These are phyloP conservation scores for Acholoe squamosa DNA, from an alignment of 2,888 invertebrate genomes.

Conservation along the genomic window DNA sequence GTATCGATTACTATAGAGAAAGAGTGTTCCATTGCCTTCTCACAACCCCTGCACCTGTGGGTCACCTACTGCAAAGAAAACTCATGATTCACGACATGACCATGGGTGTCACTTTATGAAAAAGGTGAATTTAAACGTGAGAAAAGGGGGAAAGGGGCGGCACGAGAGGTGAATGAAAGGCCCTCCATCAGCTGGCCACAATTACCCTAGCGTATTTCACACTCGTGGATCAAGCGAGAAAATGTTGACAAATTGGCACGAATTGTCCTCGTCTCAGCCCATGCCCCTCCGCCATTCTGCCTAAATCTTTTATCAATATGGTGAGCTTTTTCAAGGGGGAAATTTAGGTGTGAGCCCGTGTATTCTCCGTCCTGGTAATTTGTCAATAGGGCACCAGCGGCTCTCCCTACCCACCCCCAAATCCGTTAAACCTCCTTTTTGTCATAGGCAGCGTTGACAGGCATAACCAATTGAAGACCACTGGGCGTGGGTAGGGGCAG, in stretches of 20 bases:
- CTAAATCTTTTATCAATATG: neutral
- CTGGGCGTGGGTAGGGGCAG: conserved; percentile 3
- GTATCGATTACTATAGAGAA: too few species aligned
- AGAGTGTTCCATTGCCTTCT: too few species aligned
- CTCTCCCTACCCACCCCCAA: neutral
- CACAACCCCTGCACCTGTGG: neutral
- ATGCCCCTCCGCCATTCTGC: neutral
- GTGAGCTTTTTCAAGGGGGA: neutral
- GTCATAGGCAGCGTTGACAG: neutral
- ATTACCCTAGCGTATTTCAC: conserved; percentile 30
- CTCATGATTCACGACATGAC: too few species aligned
- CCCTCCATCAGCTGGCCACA: neutral
- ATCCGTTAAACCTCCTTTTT: neutral
- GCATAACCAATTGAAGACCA: conserved; percentile 50
- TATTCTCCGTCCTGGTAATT: conserved; percentile 16
- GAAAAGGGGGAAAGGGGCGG: neutral
- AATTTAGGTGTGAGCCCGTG: neutral
- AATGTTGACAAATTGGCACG: conserved; percentile 2
- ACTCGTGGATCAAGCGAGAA: conserved; percentile 3
- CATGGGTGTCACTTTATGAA: neutral
- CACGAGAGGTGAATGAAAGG: neutral
- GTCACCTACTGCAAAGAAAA: too few species aligned
- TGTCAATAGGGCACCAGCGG: conserved; percentile 1
- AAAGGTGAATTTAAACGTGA: conserved; percentile 5
- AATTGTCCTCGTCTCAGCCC: neutral